Conservation (phyloP, 2,888 invertebrate genomes). For the Terebella lapidaria region DNA sequence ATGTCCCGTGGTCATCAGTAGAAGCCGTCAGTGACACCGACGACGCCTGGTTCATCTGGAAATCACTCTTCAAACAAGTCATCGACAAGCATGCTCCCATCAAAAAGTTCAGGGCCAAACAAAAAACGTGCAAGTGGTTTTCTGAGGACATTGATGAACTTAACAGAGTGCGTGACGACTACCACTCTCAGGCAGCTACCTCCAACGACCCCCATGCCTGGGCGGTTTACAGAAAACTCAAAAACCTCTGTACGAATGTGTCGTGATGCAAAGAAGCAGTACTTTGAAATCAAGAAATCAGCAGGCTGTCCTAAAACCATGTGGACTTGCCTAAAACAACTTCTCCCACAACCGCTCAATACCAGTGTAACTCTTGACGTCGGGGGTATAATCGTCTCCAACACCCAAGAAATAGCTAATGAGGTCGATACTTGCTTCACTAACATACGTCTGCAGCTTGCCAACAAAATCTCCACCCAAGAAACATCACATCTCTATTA, state of each 20-base stretch:
- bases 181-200: background rate
- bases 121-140: background rate
- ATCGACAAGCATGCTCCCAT: background rate
- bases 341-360: slow-evolving; percentile 32
- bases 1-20: background rate
- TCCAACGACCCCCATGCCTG: background rate
- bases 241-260: background rate
- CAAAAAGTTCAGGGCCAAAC: background rate
- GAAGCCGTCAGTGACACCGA: background rate
- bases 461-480: background rate
- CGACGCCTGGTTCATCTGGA: background rate
- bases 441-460: background rate
- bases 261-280: background rate
- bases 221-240: background rate
- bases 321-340: background rate
- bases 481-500: background rate
- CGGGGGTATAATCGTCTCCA: background rate
- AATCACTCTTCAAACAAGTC: background rate
- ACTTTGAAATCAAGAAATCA: background rate
- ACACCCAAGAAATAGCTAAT: background rate
- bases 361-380: slow-evolving; percentile 29
- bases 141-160: background rate
- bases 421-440: background rate
- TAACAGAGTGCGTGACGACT: background rate
- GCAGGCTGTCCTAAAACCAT: too few relatives aligned